Percentiles rank a stretch among this genome's conserved stretches.
Evolutionary conservation across 2,113 vertebrate species (phyloP).

Genomic region (Cyphomyrus discorhynchus): DNA sequence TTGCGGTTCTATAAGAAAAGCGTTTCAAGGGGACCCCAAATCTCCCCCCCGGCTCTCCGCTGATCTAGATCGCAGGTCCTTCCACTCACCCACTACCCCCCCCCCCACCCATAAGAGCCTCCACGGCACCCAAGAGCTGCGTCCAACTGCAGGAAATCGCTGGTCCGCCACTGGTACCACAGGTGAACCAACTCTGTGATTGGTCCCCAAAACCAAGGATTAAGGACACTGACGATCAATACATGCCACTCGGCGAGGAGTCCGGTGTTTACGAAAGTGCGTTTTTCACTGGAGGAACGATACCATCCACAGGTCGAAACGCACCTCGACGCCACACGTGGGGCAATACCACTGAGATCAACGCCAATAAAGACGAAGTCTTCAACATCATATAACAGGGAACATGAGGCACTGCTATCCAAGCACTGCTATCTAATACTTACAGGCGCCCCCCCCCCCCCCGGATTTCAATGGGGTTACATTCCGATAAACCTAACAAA

Average conservation of each 20-base stretch:
- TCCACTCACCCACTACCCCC: not conserved
- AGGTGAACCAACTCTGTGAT: not conserved
- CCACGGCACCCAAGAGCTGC: not conserved
- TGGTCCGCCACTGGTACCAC: not conserved
- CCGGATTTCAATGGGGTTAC: too few species aligned
- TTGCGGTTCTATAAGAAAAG: constrained; percentile 26
- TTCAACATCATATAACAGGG: not conserved
- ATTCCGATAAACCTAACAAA: too few species aligned
- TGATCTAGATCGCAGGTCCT: constrained; percentile 25
- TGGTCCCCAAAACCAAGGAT: not conserved
- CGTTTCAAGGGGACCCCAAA: not conserved
- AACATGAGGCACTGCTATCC: not conserved
- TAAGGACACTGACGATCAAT: not conserved
- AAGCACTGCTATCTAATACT: not conserved
- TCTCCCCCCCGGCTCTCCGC: not conserved
- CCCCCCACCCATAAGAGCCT: not conserved
- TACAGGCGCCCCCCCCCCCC: too few species aligned
- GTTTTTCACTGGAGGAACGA: not conserved
- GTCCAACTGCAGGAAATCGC: not conserved
- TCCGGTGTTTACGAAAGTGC: not conserved
- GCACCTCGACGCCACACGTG: not conserved
- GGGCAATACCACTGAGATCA: not conserved
- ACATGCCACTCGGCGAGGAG: not conserved
- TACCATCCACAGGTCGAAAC: not conserved
- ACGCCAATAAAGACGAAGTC: not conserved